Percentiles rank a stretch among this genome's conserved stretches.
Conservation (phyloP, 2,888 invertebrate species). For the Leistus spinibarbis region DNA sequence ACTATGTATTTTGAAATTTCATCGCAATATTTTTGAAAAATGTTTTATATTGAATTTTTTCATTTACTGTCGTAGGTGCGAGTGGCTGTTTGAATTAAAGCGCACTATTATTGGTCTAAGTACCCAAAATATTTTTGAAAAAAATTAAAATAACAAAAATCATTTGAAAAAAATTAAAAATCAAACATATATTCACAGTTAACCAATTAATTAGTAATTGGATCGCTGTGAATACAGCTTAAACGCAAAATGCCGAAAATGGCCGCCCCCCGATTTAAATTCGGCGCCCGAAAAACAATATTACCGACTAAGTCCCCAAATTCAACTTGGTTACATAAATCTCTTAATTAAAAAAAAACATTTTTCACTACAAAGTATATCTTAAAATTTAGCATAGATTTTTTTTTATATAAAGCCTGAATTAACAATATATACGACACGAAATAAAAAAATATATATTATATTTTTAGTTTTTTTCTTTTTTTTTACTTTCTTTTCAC, state of each 20-base stretch:
- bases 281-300: no score
- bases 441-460: not conserved
- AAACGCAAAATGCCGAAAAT: no score
- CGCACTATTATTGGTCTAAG: not conserved
- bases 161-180: not conserved
- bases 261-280: no score
- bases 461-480: not conserved
- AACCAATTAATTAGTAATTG: no score
- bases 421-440: not conserved
- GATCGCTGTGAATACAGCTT: no score
- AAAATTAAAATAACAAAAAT: not conserved
- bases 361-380: not conserved
- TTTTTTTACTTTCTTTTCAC: not conserved
- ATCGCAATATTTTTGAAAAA: not conserved
- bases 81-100: conserved; percentile 9
- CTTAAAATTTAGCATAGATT: not conserved
- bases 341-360: not conserved
- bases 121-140: not conserved
- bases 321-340: not conserved
- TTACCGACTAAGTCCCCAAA: not conserved
- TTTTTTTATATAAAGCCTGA: not conserved
- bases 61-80: conserved; percentile 25
- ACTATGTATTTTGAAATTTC: conserved; percentile 2
- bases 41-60: not conserved
- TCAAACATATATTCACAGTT: no score